Evolutionary conservation across 2,888 invertebrate species (phyloP), one percentile per base, ranked within the genome.

Genomic region (Meliscaeva auricollis): DNA sequence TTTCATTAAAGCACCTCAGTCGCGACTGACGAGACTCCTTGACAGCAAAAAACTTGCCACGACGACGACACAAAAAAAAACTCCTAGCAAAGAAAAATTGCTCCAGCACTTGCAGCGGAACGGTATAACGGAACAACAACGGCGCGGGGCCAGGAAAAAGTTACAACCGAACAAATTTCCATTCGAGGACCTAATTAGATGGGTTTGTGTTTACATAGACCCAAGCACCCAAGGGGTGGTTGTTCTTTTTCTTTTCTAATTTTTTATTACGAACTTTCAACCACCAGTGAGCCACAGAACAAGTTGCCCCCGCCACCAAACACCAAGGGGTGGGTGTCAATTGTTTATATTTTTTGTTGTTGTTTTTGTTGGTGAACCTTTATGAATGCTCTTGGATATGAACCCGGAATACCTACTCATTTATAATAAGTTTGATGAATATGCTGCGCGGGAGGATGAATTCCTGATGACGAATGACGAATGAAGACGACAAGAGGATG

Each of bases 1-100:
- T 89, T 88, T 90, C 90, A 90, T 91, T 91, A 89, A 91, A 91
- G 91, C 91, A 90, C 90, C 91, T 89, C 90, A 89, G 90, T 90
- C 90, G 91, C 91, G 91, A 90, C 90, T 91, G 91, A 89, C 90
- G 90, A 89, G 89, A 88, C 90, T 90, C 90, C 87, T 88, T 87
- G 88, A 88, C 88, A 88, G 88, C 87, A 87, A 87, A 87, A 88
- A 87, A 84, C 79, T 66, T 74, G 77, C 85, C 81, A 77, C 81
- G 81, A 85, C 81, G 79, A 84, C 79, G 81, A 85, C 85, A 85
- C 81, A 85, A 0, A 38, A 38, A 85, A 85, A 85, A 85, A 81
- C 73, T 76, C 76, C 85, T n/a, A n/a, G n/a, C 73, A 76, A 85
- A 85, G 85, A 85, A 85, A 85, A 76, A 83, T 76, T 73, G 81